Evolutionary conservation across 2,797 vertebrate genomes (phyloP), one percentile per base, ranked within the genome.

Genomic region (Selene dorsalis): DNA sequence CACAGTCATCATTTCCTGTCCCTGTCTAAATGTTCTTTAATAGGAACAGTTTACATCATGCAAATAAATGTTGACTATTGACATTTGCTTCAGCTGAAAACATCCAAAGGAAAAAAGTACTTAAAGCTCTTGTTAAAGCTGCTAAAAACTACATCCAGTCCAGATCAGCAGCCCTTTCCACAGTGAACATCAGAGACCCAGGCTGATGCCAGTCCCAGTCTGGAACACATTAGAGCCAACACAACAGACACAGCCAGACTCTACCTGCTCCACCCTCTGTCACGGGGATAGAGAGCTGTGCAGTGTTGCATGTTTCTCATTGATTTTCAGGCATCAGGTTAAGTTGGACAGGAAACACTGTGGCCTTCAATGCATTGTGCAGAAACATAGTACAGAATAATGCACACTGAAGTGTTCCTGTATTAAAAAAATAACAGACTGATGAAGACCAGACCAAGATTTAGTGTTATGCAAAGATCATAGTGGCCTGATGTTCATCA

Each of bases 91-190:
- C 17, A 58, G 60, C 69, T 75, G n/a, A 69, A 84, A 78, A 72
- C 58, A 75, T 52, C 73, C 70, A 77, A 85, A 84, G 62, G 35
- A 81, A 72, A 72, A 68, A 62, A 35, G 16, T 68, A 73, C 17
- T 73, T 64, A 70, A 80, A 82, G 32, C 58, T 83, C 30, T 60
- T 22, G n/a, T 76, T 82, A 63, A 82, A 84, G 67, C 50, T 85
- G 57, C 69, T 64, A 77, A 56, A 81, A 82, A 75, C 80, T 80
- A 80, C 66, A 73, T 76, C 61, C 72, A 75, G 71, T 61, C 52
- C 63, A 81, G 75, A 89, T 50, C 80, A 68, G 75, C 65, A 63
- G 86, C 62, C 85, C 74, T 87, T 80, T 87, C 61, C 78, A 85
- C 75, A 78, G 62, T 64, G 57, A 79, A 61, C 50, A 12, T 66